Percentiles rank a stretch among this genome's conserved stretches.
These are phyloP conservation scores for Pharmacophagus antenor DNA, from an alignment of 2,888 invertebrate species.

Conservation along the genomic window DNA sequence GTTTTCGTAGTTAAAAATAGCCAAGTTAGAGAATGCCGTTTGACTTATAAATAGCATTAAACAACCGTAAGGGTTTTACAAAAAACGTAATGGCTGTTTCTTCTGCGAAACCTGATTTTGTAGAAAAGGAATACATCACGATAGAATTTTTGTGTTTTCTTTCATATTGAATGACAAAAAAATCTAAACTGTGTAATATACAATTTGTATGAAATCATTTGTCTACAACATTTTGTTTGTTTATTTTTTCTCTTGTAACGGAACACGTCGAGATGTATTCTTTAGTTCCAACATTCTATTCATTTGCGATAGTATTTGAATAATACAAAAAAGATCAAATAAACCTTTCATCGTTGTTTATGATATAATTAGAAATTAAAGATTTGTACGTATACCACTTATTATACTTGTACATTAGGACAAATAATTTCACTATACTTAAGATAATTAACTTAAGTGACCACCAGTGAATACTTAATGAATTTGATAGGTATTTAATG, in stretches of 20 bases:
- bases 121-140: background rate
- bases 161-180: background rate
- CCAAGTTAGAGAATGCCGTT: constrained; percentile 6
- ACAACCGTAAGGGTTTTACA: constrained; percentile 1
- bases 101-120: background rate
- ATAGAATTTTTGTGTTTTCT: background rate
- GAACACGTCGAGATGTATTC: background rate
- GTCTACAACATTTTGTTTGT: background rate
- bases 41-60: constrained; percentile 11
- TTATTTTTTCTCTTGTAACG: background rate
- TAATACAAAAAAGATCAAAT: background rate
- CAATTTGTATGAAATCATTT: background rate
- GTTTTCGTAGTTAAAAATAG: constrained; percentile 22
- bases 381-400: background rate
- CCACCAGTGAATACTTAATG: background rate
- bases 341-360: background rate
- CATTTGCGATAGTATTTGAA: background rate
- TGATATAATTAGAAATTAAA: background rate
- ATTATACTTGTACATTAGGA: background rate
- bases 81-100: background rate
- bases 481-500: background rate
- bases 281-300: background rate
- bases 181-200: background rate
- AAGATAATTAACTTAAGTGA: background rate
- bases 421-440: background rate